A percentile compares a stretch with the other conserved stretches of the same genome.
Evolutionary conservation across 2,113 vertebrate species (phyloP).

Genomic region (Barnardius zonarius): DNA sequence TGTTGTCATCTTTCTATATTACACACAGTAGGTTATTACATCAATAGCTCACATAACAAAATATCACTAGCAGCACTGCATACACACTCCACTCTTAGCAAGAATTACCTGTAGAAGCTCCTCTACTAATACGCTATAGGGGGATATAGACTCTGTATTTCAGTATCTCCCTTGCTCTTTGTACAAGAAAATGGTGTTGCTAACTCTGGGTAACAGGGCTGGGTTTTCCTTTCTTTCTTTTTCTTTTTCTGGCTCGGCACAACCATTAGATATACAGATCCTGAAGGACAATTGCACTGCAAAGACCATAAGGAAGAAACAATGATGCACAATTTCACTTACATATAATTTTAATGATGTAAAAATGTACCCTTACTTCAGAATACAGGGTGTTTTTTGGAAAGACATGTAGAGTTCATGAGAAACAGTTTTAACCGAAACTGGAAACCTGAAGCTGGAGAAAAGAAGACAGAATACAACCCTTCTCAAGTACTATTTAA

Average conservation of each 20-base stretch:
- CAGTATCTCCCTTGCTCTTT: not conserved
- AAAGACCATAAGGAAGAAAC: not conserved
- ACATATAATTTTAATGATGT: not conserved
- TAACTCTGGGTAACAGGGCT: not conserved
- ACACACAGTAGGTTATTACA: not conserved
- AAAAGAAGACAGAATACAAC: not conserved
- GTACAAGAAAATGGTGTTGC: not conserved
- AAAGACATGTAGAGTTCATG: not conserved
- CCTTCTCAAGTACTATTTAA: accelerated
- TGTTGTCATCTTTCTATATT: not conserved
- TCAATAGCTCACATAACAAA: not conserved
- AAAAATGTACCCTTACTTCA: not conserved
- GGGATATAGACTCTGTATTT: not conserved
- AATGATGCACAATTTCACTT: not conserved
- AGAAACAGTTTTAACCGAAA: not conserved
- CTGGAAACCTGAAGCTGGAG: not conserved
- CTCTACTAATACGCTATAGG: not conserved
- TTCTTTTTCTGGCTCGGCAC: not conserved
- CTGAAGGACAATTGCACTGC: not conserved
- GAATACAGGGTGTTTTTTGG: not conserved
- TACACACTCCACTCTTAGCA: not conserved
- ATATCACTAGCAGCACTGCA: not conserved
- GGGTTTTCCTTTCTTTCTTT: not conserved
- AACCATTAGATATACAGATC: not conserved
- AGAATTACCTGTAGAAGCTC: not conserved